A percentile compares a stretch with the other conserved stretches of the same genome.
These are phyloP conservation scores for Picathartes gymnocephalus DNA, from an alignment of 2,113 vertebrate species.

Conservation along the genomic window DNA sequence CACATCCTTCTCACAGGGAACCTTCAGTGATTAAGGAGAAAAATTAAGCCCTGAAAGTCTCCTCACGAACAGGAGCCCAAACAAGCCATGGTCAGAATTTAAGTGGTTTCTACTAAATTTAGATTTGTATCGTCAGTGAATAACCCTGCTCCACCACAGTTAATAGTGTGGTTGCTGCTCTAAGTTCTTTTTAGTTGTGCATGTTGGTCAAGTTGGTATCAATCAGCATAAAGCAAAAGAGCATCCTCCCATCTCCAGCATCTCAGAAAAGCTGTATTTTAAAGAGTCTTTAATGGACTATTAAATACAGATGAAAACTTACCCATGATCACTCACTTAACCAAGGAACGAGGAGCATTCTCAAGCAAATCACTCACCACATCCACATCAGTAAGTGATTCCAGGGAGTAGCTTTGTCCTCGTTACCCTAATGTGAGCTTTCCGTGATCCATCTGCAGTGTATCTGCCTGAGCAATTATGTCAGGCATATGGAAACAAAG, in stretches of 20 bases:
- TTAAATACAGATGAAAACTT: not conserved
- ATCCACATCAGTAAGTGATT: not conserved
- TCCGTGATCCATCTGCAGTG: not conserved
- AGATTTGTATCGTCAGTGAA: not conserved
- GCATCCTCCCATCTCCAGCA: not conserved
- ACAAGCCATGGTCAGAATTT: not conserved
- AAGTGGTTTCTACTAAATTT: not conserved
- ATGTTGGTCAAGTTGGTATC: not conserved
- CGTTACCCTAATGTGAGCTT: not conserved
- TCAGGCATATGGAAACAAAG: not conserved
- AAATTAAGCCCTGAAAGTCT: not conserved
- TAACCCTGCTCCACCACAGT: not conserved
- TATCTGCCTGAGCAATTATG: not conserved
- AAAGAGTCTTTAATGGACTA: conserved; percentile 15
- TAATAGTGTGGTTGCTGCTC: not conserved
- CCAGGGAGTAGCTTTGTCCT: not conserved
- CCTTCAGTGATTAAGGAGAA: not conserved
- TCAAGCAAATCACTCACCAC: not conserved
- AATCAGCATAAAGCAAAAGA: not conserved
- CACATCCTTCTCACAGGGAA: not conserved
- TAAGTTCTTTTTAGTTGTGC: not conserved
- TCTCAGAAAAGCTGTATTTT: not conserved
- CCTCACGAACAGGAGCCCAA: not conserved
- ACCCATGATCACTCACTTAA: not conserved
- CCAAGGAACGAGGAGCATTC: not conserved